These are phyloP conservation scores for Apotomis capreana DNA, from an alignment of 2,888 invertebrate genomes.

Conservation along the genomic window DNA sequence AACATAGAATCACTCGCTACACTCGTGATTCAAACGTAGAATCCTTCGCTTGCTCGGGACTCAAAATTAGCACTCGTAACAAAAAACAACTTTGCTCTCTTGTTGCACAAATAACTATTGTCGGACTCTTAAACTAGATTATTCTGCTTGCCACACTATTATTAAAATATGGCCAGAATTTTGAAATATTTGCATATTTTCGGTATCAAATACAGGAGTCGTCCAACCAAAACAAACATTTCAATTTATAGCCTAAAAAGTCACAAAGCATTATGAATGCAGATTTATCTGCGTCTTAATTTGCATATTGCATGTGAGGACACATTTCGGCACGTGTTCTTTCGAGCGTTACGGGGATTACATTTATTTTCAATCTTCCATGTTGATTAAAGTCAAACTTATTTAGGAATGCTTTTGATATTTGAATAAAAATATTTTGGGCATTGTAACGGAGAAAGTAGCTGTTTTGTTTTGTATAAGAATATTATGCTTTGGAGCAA, in stretches of 20 bases:
- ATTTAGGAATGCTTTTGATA: slow-evolving; percentile 19
- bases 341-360: slow-evolving; percentile 67
- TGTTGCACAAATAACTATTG: too few species aligned
- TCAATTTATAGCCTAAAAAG: slow-evolving; percentile 47
- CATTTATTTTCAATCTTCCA: slow-evolving; percentile 74
- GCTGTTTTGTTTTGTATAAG: too few species aligned
- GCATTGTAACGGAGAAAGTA: neutral
- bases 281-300: slow-evolving; percentile 56
- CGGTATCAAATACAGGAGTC: slow-evolving; percentile 18
- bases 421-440: slow-evolving; percentile 10
- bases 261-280: slow-evolving; percentile 55
- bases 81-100: too few species aligned
- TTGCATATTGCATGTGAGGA: slow-evolving; percentile 62
- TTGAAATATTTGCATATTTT: slow-evolving; percentile 12
- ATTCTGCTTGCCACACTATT: neutral
- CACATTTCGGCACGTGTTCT: slow-evolving; percentile 61
- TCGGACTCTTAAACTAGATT: too few species aligned
- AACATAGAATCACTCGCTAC: too few species aligned
- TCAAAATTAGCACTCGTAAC: too few species aligned
- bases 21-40: too few species aligned
- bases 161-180: neutral
- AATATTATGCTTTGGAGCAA: too few species aligned
- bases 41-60: too few species aligned
- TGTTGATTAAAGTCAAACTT: slow-evolving; percentile 42
- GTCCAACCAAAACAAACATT: slow-evolving; percentile 35